Evolutionary conservation across 64 coral and sea anemone species (phyloP), one percentile per base, ranked within the genome.

Genomic region (Astreopora myriophthalma): DNA sequence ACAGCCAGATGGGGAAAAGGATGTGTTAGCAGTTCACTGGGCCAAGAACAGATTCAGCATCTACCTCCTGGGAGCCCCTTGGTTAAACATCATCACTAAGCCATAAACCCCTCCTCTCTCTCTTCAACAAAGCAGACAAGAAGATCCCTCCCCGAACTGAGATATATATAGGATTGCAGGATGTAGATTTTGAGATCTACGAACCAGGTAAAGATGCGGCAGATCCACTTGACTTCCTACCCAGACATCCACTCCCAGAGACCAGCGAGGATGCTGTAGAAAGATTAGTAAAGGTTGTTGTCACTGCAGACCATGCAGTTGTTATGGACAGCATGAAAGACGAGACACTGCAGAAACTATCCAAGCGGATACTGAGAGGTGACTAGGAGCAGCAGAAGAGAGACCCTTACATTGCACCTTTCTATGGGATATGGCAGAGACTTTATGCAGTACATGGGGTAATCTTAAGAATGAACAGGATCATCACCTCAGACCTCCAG

Each of bases 1-100:
- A 92, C 52, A 86, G 80, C 35, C 81, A 92, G 24, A 92, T 71
- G 84, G 73, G 77, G 76, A 79, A 14, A 92, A 92, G n/a, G 90
- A 92, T 36, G 80, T 80, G 13, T 33, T 92, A 30, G 64, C 81
- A 7, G 39, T 92, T 24, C 29, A 68, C 10, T 87, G 84, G 84
- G 85, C 73, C 13, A 88, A 93, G 65, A 72, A 81, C 63, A 87
- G 85, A 31, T 88, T 93, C 62, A 87, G 73, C 9, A 93, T 88
- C 7, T 88, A 80, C 70, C 85, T 93, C 42, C 58, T 88, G 6
- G 85, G 85, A 70, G 84, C 92, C 66, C 51, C 69, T 35, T 76
- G 22, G 8, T 86, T 92, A 51, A 92, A 86, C 29, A 86, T 86
- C 68, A 86, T 85, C 25, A 86, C 80, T n/a, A 42, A 71, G 29